Evolutionary conservation across 2,888 invertebrate species (phyloP), one percentile per base, ranked within the genome.

Genomic region (Perizoma flavofasciatum): DNA sequence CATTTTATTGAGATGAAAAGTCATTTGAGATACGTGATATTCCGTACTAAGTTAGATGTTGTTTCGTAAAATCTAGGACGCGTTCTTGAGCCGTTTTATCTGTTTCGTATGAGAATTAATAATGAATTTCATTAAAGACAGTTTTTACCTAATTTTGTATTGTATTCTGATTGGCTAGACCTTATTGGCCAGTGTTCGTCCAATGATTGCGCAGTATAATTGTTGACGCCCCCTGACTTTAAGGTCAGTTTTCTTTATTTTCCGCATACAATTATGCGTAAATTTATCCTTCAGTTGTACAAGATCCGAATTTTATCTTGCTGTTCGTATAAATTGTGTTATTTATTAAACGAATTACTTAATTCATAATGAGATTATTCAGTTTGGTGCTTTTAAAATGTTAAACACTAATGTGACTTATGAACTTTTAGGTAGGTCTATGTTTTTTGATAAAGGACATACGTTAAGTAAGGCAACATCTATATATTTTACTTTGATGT

Each of bases 301-400:
- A 22, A 22, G 22, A 22, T 37, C 37, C 37, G 37, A 37, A 37
- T 37, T 5, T 4, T 4, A 37, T 37, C 37, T 37, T 37, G n/a
- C n/a, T n/a, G 22, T 22, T 6, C 32, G n/a, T 45, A 22, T 45
- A 45, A 45, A 6, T 22, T 45, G 32, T 32, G 45, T 22, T 32
- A 32, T 32, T 45, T 45, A 32, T 41, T 41, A 41, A 5, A 10
- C 3, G 1, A n/a, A 10, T 9, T 41, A 10, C 4, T n/a, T 7
- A 7, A 7, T 7, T 39, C 33, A 2, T 43, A 10, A 9, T 37
- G 34, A 44, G 35, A 45, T 52, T 41, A n/a, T 6, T 52, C 33
- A 10, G 51, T 45, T 52, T 53, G 59, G 55, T 60, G 59, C 59
- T 60, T 54, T 54, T 54, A 59, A 22, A 55, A 51, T 60, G 43